These are phyloP conservation scores for Tipula unca DNA, from an alignment of 2,888 invertebrate genomes.

Conservation along the genomic window DNA sequence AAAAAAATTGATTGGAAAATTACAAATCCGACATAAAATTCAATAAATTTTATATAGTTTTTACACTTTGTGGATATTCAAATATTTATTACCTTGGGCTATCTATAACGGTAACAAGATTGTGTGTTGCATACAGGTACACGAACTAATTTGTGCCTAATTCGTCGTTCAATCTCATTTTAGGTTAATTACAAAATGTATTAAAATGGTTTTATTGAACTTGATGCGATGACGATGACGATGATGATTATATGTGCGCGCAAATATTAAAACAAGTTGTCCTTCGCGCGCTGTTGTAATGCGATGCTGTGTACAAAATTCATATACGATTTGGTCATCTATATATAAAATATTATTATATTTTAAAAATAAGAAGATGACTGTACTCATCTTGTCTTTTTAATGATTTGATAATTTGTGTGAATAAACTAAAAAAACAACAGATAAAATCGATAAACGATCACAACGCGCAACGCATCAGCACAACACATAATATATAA, in stretches of 20 bases:
- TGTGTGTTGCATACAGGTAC: background rate
- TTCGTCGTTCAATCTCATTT: background rate
- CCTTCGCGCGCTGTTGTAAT: background rate
- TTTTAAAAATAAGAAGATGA: background rate
- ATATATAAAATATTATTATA: background rate
- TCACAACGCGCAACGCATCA: too few relatives aligned
- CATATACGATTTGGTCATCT: background rate
- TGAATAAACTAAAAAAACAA: background rate
- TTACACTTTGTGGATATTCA: background rate
- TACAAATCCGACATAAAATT: background rate
- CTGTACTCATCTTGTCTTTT: background rate
- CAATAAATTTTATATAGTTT: background rate
- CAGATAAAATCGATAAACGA: background rate
- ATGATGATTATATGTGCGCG: background rate
- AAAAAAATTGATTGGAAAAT: background rate
- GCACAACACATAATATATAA: background rate
- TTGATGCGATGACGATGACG: too few relatives aligned
- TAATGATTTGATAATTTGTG: background rate
- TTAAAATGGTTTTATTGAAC: background rate
- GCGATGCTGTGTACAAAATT: background rate
- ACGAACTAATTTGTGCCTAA: background rate
- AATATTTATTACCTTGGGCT: background rate
- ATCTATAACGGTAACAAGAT: background rate
- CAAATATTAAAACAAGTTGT: background rate
- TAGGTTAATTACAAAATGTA: background rate